phyloP scores from a whole-genome alignment of 1,140 invertebrate genomes.

The Euwallacea fornicatus region DNA sequence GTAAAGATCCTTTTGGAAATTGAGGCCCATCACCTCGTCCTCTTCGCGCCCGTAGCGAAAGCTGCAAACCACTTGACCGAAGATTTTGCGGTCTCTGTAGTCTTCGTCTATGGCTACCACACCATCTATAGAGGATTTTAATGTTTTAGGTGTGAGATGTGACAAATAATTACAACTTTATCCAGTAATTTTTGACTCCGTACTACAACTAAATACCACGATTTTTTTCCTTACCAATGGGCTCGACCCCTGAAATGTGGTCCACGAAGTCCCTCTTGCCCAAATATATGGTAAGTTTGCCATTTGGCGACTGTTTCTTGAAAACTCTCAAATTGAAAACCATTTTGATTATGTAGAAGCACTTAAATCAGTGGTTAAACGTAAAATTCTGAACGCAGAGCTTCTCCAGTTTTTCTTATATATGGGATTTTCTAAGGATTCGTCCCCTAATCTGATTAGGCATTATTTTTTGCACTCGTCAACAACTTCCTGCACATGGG shows the following conservation, averaged over 20 bases:
- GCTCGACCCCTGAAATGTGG: slow-evolving; percentile 87
- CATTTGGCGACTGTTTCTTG: slow-evolving; percentile 94
- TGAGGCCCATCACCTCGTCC: slow-evolving; percentile 96
- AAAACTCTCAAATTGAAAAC: slow-evolving; percentile 90
- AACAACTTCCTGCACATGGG: too few relatives aligned
- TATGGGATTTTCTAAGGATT: too few relatives aligned
- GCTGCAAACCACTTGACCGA: slow-evolving; percentile 91
- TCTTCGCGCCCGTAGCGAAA: slow-evolving; percentile 98
- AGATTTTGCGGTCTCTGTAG: slow-evolving; percentile 86
- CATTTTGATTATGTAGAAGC: slow-evolving; percentile 60
- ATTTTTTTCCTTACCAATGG: slow-evolving; percentile 72
- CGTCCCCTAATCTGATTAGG: too few relatives aligned
- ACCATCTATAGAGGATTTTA: slow-evolving; percentile 69
- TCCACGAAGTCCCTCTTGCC: slow-evolving; percentile 97
- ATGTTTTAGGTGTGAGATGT: background rate
- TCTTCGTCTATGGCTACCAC: slow-evolving; percentile 90
- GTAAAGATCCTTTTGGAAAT: slow-evolving; percentile 96
- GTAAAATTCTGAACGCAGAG: too few relatives aligned
- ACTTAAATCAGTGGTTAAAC: too few relatives aligned
- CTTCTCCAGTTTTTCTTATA: too few relatives aligned
- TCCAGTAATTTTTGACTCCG: background rate
- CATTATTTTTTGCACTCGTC: too few relatives aligned
- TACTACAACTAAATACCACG: background rate
- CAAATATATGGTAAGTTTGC: slow-evolving; percentile 91
- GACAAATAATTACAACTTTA: background rate